These are phyloP conservation scores for Alfaro cultratus DNA, from an alignment of 2,797 vertebrate species.

Conservation along the genomic window DNA sequence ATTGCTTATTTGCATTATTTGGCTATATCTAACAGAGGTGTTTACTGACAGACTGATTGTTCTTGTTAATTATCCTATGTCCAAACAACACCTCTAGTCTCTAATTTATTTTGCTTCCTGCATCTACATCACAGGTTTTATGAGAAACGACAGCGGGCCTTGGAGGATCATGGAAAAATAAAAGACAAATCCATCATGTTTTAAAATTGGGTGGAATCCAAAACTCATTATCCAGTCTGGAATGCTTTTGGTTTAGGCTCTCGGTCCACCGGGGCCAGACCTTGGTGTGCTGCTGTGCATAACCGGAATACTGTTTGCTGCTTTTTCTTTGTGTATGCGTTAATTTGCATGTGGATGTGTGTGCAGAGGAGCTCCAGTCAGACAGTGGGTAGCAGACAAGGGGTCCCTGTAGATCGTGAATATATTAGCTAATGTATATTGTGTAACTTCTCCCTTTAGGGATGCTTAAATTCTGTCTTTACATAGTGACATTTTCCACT, in stretches of 20 bases:
- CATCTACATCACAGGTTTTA: neutral
- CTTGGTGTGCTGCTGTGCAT: constrained; percentile 29
- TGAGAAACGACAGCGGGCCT: neutral
- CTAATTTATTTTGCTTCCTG: constrained; percentile 14
- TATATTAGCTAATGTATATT: constrained; percentile 16
- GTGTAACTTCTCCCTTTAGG: constrained; percentile 45
- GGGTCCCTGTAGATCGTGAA: constrained; percentile 30
- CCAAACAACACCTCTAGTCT: constrained; percentile 28
- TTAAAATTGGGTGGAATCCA: constrained; percentile 11
- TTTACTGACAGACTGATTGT: constrained; percentile 25
- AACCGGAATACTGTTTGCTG: constrained; percentile 50
- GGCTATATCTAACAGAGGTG: constrained; percentile 23
- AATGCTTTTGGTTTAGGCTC: constrained; percentile 16
- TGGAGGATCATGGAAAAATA: constrained; percentile 4
- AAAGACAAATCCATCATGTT: constrained; percentile 12
- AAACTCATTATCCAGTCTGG: constrained; percentile 2
- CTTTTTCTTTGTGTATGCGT: constrained; percentile 40
- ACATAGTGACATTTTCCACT: constrained; percentile 28
- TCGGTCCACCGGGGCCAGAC: constrained; percentile 31
- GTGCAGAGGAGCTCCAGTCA: constrained; percentile 58
- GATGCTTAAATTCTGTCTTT: constrained; percentile 25
- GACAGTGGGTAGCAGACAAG: constrained; percentile 49
- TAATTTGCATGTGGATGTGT: constrained; percentile 58
- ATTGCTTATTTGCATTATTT: constrained; percentile 50
- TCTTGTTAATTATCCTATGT: constrained; percentile 43